A percentile compares a stretch with the other conserved stretches of the same genome.
Conservation (phyloP, 2,113 vertebrate species). For the Salvator merianae region DNA sequence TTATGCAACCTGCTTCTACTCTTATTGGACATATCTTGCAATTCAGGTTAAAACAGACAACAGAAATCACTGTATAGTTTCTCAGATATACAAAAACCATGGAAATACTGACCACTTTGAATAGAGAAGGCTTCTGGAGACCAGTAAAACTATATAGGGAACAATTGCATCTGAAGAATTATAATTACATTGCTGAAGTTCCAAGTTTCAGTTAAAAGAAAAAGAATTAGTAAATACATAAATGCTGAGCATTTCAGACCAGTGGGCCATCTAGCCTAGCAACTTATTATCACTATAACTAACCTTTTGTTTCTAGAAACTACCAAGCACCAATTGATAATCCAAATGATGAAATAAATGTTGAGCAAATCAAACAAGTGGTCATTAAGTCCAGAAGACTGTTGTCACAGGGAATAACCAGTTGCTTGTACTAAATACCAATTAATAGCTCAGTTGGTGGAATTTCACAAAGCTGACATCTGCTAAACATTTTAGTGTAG, state of each 20-base stretch:
- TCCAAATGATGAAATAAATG: no score
- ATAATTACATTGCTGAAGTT: slow-evolving; percentile 15
- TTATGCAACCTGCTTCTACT: slow-evolving; percentile 33
- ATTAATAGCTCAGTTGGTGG: not conserved
- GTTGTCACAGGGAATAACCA: not conserved
- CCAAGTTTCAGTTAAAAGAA: not conserved
- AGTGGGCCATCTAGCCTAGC: no score
- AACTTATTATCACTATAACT: no score
- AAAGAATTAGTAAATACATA: no score
- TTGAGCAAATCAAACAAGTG: no score
- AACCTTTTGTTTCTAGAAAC: no score
- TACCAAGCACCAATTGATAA: no score
- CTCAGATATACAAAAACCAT: not conserved
- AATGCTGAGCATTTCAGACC: no score
- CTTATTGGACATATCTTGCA: not conserved
- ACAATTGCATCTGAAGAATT: not conserved
- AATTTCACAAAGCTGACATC: not conserved
- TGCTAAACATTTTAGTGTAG: not conserved
- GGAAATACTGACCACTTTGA: slow-evolving; percentile 1
- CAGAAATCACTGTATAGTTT: not conserved
- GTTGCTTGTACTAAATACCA: no score
- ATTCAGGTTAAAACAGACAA: slow-evolving; percentile 35
- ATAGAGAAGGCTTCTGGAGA: not conserved
- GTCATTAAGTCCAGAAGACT: no score
- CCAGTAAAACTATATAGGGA: not conserved